phyloP scores from a whole-genome alignment of 2,888 invertebrate genomes.

The Trachelus iudaicus region DNA sequence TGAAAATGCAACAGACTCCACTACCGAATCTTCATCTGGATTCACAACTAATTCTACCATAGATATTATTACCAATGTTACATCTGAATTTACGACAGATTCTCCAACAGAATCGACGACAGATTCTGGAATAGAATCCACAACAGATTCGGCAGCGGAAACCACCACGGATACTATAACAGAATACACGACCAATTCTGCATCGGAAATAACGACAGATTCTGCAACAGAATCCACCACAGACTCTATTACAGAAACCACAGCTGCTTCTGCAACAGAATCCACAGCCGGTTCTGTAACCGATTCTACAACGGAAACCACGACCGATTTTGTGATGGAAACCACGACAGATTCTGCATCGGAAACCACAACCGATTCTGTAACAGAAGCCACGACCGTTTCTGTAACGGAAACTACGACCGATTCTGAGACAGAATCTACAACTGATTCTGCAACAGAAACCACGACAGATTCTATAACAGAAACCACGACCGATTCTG shows the following conservation, averaged over 20 bases:
- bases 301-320: background rate
- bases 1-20: background rate
- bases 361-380: background rate
- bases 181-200: background rate
- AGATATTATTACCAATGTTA: background rate
- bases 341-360: background rate
- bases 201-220: background rate
- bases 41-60: background rate
- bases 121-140: background rate
- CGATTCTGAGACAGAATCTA: background rate
- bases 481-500: background rate
- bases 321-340: background rate
- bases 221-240: background rate
- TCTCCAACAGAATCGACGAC: conserved; percentile 1
- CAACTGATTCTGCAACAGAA: background rate
- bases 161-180: background rate
- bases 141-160: background rate
- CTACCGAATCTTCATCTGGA: background rate
- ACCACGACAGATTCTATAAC: background rate
- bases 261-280: background rate
- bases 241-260: background rate
- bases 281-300: background rate
- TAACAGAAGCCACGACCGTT: background rate
- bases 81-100: background rate
- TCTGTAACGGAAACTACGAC: background rate